Conservation (phyloP, 2,113 vertebrate species). For the Pangasianodon hypophthalmus region DNA sequence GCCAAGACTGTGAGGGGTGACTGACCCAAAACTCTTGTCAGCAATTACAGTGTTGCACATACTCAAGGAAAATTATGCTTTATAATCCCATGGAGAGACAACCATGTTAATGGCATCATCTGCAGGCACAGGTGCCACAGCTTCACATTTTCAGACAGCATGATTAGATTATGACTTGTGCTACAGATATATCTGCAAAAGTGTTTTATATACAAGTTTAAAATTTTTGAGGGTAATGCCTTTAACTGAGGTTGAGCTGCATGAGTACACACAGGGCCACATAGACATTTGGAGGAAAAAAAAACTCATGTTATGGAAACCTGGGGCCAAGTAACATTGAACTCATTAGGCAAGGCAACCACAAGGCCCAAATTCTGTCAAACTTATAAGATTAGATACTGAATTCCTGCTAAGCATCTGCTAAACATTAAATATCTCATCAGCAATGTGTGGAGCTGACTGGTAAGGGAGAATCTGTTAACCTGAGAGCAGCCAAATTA, state of each 20-base stretch:
- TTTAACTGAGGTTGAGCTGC: conserved; percentile 37
- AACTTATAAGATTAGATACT: background rate
- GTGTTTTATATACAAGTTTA: conserved; percentile 55
- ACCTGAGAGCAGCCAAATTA: conserved; percentile 36
- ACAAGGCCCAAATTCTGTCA: background rate
- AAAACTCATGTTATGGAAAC: background rate
- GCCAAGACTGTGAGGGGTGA: background rate
- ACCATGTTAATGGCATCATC: conserved; percentile 34
- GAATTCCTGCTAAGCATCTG: background rate
- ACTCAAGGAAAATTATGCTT: background rate
- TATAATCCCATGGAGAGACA: background rate
- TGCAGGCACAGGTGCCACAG: conserved; percentile 32
- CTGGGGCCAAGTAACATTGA: background rate
- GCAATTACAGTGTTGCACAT: conserved; percentile 1
- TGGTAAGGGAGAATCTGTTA: conserved; percentile 28
- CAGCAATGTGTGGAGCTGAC: conserved; percentile 22
- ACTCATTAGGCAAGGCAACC: conserved; percentile 2
- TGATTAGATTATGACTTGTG: conserved; percentile 55
- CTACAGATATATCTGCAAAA: conserved; percentile 36
- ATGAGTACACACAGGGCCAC: background rate
- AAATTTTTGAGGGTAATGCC: conserved; percentile 49
- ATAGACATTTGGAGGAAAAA: background rate
- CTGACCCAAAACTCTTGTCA: conserved; percentile 3
- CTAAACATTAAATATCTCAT: conserved; percentile 38
- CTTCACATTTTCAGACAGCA: conserved; percentile 30